Evolutionary conservation across 2,797 vertebrate genomes (phyloP), one percentile per base, ranked within the genome.

Genomic region (Anisognathus igniventris): DNA sequence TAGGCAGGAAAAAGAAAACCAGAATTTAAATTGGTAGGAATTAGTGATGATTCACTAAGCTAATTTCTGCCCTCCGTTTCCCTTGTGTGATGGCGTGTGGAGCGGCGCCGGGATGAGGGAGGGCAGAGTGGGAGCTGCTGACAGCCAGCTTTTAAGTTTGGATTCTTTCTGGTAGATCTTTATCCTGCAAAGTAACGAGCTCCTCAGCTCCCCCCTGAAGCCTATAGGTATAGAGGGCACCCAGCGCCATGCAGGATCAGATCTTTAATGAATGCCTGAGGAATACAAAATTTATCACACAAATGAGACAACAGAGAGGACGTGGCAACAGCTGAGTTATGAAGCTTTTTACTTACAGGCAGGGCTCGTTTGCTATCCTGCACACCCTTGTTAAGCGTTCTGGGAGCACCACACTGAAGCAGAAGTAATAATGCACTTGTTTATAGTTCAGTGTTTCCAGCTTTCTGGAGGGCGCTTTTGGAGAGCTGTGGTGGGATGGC

Each of bases 11-110:
- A 84, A 92, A 90, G 67, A 51, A 88, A 93, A 81, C 31, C 61
- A 70, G 71, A 44, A 23, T 74, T 80, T 94, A 92, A 92, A 94
- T 88, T 75, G 90, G 74, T 80, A 58, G 44, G 92, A 92, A 88
- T 93, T 92, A 93, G 51, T 12, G 5, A 39, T 89, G 92, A 95
- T 92, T 95, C 80, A 67, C 72, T 60, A 87, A 95, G 37, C 81
- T 92, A 72, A 96, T 93, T 96, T 95, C 81, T 96, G 54, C 54
- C 76, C 85, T 91, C 47, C 0, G 0, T 78, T 85, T 86, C 70
- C 37, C 58, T 76, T 6, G 1, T 3, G 10, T 89, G 83, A 13
- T 73, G 67, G 72, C 0, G 0, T 0, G 1, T 67, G 51, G 76
- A 90, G 42, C 0, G 0, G 45, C 4, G 5, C 53, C 5, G 71